phyloP scores from a whole-genome alignment of 2,797 vertebrate species.

The Bradypus variegatus region DNA sequence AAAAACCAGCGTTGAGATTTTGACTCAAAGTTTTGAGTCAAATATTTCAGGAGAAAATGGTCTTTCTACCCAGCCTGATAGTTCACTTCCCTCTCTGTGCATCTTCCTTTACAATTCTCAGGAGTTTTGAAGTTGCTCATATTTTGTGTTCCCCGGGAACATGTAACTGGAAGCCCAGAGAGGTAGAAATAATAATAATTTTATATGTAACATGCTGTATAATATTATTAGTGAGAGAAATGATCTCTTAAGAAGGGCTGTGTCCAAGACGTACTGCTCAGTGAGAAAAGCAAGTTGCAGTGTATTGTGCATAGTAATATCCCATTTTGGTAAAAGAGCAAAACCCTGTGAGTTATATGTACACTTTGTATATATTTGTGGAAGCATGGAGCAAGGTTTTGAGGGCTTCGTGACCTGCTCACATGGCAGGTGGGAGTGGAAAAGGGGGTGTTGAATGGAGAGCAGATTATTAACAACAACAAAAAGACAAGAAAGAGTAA shows the following conservation, averaged over 20 bases:
- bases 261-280: neutral
- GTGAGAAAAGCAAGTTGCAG: neutral
- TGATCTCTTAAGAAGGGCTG: neutral
- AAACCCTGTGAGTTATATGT: neutral
- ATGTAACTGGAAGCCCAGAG: neutral
- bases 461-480: neutral
- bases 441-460: neutral
- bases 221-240: neutral
- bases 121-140: neutral
- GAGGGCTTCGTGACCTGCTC: neutral
- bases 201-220: neutral
- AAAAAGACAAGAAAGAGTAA: neutral
- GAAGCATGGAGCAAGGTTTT: too few species aligned
- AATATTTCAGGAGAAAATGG: neutral
- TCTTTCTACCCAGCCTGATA: neutral
- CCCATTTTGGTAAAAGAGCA: neutral
- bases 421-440: too few species aligned
- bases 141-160: neutral
- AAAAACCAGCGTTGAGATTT: neutral
- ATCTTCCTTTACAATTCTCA: neutral
- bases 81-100: neutral
- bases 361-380: neutral
- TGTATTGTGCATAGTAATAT: neutral
- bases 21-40: conserved; percentile 14
- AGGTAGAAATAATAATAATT: neutral